These are phyloP conservation scores for Harpalus rufipes DNA, from an alignment of 2,888 invertebrate genomes.

Conservation along the genomic window DNA sequence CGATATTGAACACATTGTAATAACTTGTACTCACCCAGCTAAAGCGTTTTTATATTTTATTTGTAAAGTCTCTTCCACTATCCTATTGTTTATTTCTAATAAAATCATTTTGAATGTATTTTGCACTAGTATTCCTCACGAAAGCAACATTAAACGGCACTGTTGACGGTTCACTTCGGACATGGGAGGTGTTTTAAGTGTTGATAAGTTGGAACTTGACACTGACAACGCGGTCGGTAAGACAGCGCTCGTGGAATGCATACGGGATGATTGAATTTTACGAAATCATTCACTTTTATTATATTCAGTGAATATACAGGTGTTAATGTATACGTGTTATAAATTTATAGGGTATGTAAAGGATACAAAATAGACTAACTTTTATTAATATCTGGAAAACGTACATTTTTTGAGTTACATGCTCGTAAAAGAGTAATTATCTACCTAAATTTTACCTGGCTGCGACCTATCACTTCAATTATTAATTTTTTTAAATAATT, in stretches of 20 bases:
- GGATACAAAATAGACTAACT: no score
- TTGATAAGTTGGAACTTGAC: conserved; percentile 67
- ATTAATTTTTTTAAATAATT: no score
- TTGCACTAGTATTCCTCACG: conserved; percentile 66
- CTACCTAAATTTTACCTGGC: no score
- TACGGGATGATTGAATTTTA: conserved; percentile 41
- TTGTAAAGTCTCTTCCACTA: conserved; percentile 97
- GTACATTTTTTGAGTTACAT: no score
- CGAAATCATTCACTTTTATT: background rate
- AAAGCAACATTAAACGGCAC: conserved; percentile 66
- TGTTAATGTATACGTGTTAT: no score
- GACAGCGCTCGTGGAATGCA: conserved; percentile 24
- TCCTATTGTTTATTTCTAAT: conserved; percentile 99
- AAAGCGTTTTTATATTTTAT: conserved; percentile 97
- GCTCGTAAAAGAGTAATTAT: no score
- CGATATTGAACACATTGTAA: conserved; percentile 56
- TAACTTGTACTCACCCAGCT: conserved; percentile 89
- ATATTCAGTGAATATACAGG: no score
- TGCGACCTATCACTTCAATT: no score
- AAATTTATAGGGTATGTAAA: no score
- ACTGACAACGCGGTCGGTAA: conserved; percentile 62
- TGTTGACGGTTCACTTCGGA: conserved; percentile 66
- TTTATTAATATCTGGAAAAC: no score
- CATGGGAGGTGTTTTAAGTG: conserved; percentile 68
- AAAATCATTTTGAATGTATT: conserved; percentile 87